Evolutionary conservation across 2,797 vertebrate genomes (phyloP).

Genomic region (Liasis olivaceus): DNA sequence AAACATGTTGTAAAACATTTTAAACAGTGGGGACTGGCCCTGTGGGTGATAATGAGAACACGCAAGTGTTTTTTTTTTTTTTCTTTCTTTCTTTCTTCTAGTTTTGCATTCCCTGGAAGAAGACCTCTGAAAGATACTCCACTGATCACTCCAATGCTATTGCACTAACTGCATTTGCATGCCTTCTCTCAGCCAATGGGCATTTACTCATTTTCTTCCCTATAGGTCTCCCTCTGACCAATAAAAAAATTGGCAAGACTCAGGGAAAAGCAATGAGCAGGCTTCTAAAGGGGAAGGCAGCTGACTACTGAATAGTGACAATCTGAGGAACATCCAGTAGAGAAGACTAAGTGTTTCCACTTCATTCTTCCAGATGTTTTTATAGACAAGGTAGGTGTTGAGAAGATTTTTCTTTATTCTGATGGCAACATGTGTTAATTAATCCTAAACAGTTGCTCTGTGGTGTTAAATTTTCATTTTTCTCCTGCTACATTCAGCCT

Average conservation of each 20-base stretch:
- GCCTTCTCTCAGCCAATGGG: neutral
- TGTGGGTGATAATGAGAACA: neutral
- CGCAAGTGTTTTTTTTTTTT: neutral
- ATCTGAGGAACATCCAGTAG: neutral
- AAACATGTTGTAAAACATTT: neutral
- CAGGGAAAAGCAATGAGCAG: neutral
- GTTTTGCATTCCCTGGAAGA: neutral
- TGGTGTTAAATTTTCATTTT: constrained; percentile 17
- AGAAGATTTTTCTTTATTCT: neutral
- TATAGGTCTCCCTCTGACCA: neutral
- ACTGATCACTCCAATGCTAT: neutral
- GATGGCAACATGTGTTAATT: neutral
- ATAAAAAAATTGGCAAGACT: neutral
- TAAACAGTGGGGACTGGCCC: neutral
- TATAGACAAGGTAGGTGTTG: neutral
- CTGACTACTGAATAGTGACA: neutral
- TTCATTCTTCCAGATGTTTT: neutral
- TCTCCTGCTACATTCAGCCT: constrained; percentile 26
- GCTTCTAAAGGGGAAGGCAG: neutral
- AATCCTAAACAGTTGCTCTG: neutral
- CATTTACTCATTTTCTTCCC: neutral
- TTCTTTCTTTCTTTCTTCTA: neutral
- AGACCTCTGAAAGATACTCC: neutral
- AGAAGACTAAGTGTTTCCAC: neutral
- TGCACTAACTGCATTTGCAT: neutral